Evolutionary conservation across 1,140 invertebrate species (phyloP).

Genomic region (Oscheius sp.): DNA sequence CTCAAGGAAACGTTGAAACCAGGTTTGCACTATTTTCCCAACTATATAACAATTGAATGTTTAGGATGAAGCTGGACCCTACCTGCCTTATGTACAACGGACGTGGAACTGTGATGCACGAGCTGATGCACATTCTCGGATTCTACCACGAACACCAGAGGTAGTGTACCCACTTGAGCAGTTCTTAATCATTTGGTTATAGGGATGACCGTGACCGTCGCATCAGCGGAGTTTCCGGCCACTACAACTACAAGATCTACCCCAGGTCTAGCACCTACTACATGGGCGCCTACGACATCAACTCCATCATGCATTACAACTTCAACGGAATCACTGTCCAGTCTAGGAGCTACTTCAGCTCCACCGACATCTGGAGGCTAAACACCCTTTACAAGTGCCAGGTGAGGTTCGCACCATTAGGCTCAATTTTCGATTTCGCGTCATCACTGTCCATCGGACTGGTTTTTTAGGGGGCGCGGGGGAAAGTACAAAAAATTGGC

Average conservation of each 20-base stretch:
- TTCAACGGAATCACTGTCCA: constrained; percentile 11
- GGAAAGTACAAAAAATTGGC: not conserved
- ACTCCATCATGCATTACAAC: constrained; percentile 36
- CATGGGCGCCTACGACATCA: constrained; percentile 29
- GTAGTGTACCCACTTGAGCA: too few species aligned
- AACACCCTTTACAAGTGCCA: constrained; percentile 24
- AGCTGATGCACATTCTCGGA: constrained; percentile 33
- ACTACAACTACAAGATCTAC: constrained; percentile 32
- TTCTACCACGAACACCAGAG: constrained; percentile 35
- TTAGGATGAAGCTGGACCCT: constrained; percentile 27
- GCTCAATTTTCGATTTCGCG: not conserved
- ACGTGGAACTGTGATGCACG: constrained; percentile 29
- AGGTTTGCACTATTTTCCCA: not conserved
- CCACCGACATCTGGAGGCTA: constrained; percentile 15
- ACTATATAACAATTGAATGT: not conserved
- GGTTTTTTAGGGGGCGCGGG: not conserved
- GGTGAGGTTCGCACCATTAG: constrained; percentile 3
- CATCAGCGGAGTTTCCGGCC: constrained; percentile 4
- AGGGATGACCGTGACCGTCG: constrained; percentile 28
- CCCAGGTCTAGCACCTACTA: constrained; percentile 19
- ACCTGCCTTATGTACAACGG: constrained; percentile 24
- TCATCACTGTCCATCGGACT: not conserved
- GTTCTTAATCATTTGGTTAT: not conserved
- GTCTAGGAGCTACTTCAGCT: constrained; percentile 13
- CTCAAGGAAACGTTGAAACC: constrained; percentile 27